These are phyloP conservation scores for Drosophila murphyi DNA, from an alignment of 1,140 invertebrate genomes.

Conservation along the genomic window DNA sequence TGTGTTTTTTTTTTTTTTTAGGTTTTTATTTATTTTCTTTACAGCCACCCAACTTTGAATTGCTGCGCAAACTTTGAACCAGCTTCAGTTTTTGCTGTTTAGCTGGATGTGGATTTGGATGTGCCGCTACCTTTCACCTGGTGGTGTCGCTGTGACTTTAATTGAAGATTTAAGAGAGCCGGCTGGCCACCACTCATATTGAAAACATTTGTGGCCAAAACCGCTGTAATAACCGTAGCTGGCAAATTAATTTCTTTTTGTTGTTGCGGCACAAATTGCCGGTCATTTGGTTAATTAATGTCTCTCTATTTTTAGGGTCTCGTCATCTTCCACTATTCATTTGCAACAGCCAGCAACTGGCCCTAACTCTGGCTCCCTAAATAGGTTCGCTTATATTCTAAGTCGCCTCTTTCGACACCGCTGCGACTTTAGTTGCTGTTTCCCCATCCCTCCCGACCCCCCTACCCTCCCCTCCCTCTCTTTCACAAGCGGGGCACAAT, in stretches of 20 bases:
- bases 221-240: slow-evolving; percentile 79
- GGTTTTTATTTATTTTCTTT: slow-evolving; percentile 16
- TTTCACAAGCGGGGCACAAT: slow-evolving; percentile 56
- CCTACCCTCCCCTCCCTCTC: neutral
- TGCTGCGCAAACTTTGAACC: slow-evolving; percentile 48
- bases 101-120: neutral
- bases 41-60: slow-evolving; percentile 39
- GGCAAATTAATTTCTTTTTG: slow-evolving; percentile 80
- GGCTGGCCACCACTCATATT: neutral
- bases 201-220: slow-evolving; percentile 1
- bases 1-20: slow-evolving; percentile 7
- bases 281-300: slow-evolving; percentile 82
- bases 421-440: slow-evolving; percentile 1
- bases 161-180: slow-evolving; percentile 23
- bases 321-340: slow-evolving; percentile 53
- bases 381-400: slow-evolving; percentile 43
- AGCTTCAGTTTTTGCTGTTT: slow-evolving; percentile 12
- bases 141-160: slow-evolving; percentile 23
- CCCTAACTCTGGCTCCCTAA: slow-evolving; percentile 41
- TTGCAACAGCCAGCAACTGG: slow-evolving; percentile 14
- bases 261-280: slow-evolving; percentile 53
- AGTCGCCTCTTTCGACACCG: slow-evolving; percentile 43
- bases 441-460: neutral
- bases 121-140: slow-evolving; percentile 44
- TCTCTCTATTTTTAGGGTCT: slow-evolving; percentile 74